A percentile compares a stretch with the other conserved stretches of the same genome.
These are phyloP conservation scores for Sminthopsis crassicaudata DNA, from an alignment of 2,113 vertebrate species.

Conservation along the genomic window DNA sequence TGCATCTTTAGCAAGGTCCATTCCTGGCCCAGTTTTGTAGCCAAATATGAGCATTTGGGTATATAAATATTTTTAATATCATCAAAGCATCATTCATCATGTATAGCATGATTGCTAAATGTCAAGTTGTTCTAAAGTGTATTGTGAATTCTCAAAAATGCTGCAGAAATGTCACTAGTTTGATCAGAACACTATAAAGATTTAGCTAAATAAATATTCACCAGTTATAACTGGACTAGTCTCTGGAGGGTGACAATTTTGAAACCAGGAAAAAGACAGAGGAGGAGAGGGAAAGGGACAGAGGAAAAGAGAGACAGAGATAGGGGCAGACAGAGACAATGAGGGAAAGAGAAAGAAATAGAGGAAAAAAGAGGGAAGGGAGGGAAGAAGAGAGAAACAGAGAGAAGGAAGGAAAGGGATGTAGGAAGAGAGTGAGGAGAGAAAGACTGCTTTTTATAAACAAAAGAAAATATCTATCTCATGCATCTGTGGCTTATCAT, in stretches of 20 bases:
- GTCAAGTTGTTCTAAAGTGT: not conserved
- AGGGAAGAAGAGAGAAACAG: not conserved
- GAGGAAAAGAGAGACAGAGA: not conserved
- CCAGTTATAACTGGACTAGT: not conserved
- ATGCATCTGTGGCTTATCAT: constrained; percentile 55
- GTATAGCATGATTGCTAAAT: not conserved
- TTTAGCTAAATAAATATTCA: not conserved
- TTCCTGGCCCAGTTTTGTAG: not conserved
- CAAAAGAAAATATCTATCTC: constrained; percentile 17
- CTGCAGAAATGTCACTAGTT: not conserved
- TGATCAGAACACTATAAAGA: constrained; percentile 18
- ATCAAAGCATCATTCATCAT: not conserved
- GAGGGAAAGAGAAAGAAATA: not conserved
- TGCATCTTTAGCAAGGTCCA: rapidly evolving
- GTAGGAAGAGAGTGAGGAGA: not conserved
- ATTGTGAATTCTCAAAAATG: not conserved
- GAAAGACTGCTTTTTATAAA: not conserved
- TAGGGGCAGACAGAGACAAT: not conserved
- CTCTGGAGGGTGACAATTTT: not conserved
- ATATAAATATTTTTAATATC: not conserved
- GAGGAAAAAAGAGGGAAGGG: no score
- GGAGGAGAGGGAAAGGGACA: not conserved
- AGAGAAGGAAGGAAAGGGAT: not conserved
- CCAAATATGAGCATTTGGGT: not conserved
- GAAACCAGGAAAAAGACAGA: not conserved